A percentile compares a stretch with the other conserved stretches of the same genome.
phyloP scores from a whole-genome alignment of 64 coral and sea anemone genomes.

The Dendrophyllia cribrosa region DNA sequence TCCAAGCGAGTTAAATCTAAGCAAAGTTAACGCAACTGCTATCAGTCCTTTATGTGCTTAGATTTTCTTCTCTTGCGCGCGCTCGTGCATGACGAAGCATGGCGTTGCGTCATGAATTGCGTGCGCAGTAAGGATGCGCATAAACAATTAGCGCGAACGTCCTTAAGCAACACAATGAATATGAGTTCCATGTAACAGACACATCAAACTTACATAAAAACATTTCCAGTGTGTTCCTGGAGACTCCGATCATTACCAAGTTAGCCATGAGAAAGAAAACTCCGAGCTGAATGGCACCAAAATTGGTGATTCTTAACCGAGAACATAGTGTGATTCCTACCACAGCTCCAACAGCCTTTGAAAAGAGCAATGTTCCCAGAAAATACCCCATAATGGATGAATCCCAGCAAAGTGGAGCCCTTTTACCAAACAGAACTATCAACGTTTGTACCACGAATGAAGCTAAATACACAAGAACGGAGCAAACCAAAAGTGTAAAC shows the following conservation, averaged over 20 bases:
- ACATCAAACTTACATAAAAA: conserved; percentile 76
- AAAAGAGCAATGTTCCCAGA: conserved; percentile 71
- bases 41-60: too few species aligned
- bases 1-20: too few species aligned
- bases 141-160: too few species aligned
- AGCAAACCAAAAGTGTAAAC: conserved; percentile 48
- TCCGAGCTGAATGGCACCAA: conserved; percentile 79
- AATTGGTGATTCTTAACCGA: conserved; percentile 73
- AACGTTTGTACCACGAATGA: conserved; percentile 71
- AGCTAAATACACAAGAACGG: conserved; percentile 64
- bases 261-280: conserved; percentile 70
- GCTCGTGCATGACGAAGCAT: too few species aligned
- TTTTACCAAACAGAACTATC: conserved; percentile 80
- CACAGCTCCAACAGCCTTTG: conserved; percentile 89
- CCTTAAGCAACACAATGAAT: too few species aligned
- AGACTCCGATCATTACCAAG: conserved; percentile 86
- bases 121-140: too few species aligned
- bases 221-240: conserved; percentile 85
- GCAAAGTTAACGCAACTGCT: too few species aligned
- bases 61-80: too few species aligned
- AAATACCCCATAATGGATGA: conserved; percentile 82
- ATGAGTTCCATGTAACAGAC: not conserved
- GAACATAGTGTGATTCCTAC: conserved; percentile 79
- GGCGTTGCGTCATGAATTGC: too few species aligned
- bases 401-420: conserved; percentile 83